Conservation (phyloP, 2,888 invertebrate genomes). For the Diplolepis rosae region DNA sequence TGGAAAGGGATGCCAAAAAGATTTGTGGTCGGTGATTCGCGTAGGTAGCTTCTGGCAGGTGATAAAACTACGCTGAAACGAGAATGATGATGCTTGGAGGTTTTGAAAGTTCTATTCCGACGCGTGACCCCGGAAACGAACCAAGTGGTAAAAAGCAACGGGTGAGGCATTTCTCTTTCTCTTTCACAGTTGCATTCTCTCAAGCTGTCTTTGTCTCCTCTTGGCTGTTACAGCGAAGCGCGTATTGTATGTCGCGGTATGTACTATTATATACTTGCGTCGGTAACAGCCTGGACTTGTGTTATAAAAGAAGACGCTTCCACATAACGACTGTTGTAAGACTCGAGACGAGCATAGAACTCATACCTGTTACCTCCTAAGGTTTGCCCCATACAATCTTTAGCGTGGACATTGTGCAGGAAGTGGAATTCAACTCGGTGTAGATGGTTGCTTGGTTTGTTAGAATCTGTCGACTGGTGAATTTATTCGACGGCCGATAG, state of each 20-base stretch:
- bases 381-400: constrained; percentile 23
- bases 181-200: constrained; percentile 16
- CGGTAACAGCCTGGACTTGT: constrained; percentile 40
- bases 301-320: constrained; percentile 47
- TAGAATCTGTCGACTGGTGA: background rate
- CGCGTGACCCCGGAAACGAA: constrained; percentile 71
- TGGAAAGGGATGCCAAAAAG: constrained; percentile 49
- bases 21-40: constrained; percentile 54
- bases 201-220: constrained; percentile 29
- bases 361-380: constrained; percentile 16
- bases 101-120: constrained; percentile 67
- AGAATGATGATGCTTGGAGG: constrained; percentile 65
- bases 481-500: constrained; percentile 17
- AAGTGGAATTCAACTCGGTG: constrained; percentile 12
- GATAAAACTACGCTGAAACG: constrained; percentile 66
- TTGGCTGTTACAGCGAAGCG: constrained; percentile 51
- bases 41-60: constrained; percentile 66
- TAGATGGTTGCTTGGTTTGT: constrained; percentile 6
- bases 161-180: constrained; percentile 39
- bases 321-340: constrained; percentile 38
- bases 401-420: constrained; percentile 23
- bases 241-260: constrained; percentile 55
- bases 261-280: constrained; percentile 48
- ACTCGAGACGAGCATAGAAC: constrained; percentile 7
- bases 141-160: constrained; percentile 55